A percentile compares a stretch with the other conserved stretches of the same genome.
Conservation (phyloP, 2,888 invertebrate genomes). For the Tubulanus polymorphus region DNA sequence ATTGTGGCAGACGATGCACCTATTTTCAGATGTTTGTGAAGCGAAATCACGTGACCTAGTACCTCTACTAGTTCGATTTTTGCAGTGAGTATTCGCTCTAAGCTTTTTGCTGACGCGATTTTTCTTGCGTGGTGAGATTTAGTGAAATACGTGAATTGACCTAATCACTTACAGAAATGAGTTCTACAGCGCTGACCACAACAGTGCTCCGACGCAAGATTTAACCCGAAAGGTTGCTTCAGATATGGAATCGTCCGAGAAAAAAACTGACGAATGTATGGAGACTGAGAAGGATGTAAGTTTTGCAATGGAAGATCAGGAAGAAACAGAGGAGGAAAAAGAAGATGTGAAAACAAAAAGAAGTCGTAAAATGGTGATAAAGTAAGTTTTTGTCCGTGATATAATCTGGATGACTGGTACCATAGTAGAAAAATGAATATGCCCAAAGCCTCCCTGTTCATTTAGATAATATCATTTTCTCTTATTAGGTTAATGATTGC, state of each 20-base stretch:
- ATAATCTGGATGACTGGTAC: no score
- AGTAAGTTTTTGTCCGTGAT: constrained; percentile 8
- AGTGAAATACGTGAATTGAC: no score
- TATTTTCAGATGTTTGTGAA: constrained; percentile 73
- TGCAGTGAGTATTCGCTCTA: constrained; percentile 69
- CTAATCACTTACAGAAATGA: constrained; percentile 43
- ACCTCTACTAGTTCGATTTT: constrained; percentile 74
- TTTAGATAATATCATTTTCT: constrained; percentile 3
- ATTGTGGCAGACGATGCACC: constrained; percentile 74
- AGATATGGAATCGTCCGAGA: no score
- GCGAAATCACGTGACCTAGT: constrained; percentile 76
- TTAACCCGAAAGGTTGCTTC: no score
- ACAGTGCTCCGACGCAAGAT: constrained; percentile 37
- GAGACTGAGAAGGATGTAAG: constrained; percentile 45
- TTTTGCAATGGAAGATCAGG: constrained; percentile 49
- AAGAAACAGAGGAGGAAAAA: constrained; percentile 39
- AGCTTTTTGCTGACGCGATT: no score
- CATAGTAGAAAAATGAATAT: no score
- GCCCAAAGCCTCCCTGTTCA: not conserved
- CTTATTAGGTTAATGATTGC: constrained; percentile 32
- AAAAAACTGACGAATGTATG: constrained; percentile 2
- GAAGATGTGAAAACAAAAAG: constrained; percentile 9
- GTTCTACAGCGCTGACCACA: constrained; percentile 37
- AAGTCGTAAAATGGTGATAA: constrained; percentile 2
- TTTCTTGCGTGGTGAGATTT: no score